Evolutionary conservation across 53 echinoderm and acorn worm species (phyloP), one percentile per base, ranked within the genome.

Genomic region (Zoroaster sp.): DNA sequence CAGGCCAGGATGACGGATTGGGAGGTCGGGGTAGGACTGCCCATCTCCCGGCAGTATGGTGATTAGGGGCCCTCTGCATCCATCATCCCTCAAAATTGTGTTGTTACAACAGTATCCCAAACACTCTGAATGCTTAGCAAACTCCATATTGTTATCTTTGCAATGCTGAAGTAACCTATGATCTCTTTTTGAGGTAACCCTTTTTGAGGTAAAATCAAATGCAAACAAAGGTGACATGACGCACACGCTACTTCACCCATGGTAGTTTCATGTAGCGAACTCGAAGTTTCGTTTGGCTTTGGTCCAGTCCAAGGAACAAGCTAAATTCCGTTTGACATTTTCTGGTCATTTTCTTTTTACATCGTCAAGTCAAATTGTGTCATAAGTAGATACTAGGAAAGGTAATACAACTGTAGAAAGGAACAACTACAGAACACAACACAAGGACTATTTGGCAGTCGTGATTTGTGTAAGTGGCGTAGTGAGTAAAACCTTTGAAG

Each of bases 111-210:
- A 23, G 23, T 55, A 55, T 55, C 55, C 55, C 55, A 28, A 59
- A 59, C 63, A 1, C 0, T 59, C 28, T 1, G 21, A 11, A 28
- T 25, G 11, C 23, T 21, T 9, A 59, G 28, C 78, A 17, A 40
- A 41, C 31, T 34, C 30, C 82, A 55, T 34, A 68, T 68, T 82
- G 66, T 66, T 82, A 82, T 42, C 69, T 66, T 82, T 82, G 82
- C 41, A 15, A 42, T 42, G 32, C 66, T 15, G 68, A 45, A n/a
- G 66, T 82, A 66, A 82, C 82, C 82, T 82, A 39, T 82, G 68
- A 68, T 44, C 82, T 41, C 42, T 33, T 42, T 20, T 55, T 3
- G 25, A 20, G 55, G 7, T 59, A 25, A 59, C 63, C 28, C 63
- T 2, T 59, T 59, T 59, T 28, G 21, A 59, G 59, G 8, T 55